These are phyloP conservation scores for Illadopsis cleaveri DNA, from an alignment of 2,113 vertebrate species.

Conservation along the genomic window DNA sequence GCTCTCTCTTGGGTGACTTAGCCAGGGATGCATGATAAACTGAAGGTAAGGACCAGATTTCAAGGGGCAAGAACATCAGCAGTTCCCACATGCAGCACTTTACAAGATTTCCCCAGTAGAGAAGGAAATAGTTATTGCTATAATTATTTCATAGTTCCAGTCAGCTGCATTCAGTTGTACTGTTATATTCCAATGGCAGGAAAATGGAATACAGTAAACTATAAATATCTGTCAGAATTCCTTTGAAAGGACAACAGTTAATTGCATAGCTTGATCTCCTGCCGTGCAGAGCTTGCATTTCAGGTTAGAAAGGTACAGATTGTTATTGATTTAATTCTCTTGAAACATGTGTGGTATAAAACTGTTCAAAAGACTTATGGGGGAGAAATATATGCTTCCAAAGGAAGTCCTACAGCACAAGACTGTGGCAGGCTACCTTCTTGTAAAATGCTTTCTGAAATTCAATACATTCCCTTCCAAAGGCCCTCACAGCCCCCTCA, in stretches of 20 bases:
- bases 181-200: slow-evolving; percentile 53
- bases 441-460: slow-evolving; percentile 37
- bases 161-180: slow-evolving; percentile 48
- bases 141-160: slow-evolving; percentile 70
- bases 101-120: slow-evolving; percentile 43
- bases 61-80: not conserved
- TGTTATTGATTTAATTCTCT: slow-evolving; percentile 73
- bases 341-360: slow-evolving; percentile 69
- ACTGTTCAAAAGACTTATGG: slow-evolving; percentile 61
- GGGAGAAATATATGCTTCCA: slow-evolving; percentile 52
- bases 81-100: slow-evolving; percentile 31
- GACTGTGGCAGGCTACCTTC: not conserved
- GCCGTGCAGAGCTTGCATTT: slow-evolving; percentile 66
- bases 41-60: not conserved
- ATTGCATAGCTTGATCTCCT: slow-evolving; percentile 67
- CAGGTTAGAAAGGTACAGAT: slow-evolving; percentile 66
- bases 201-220: slow-evolving; percentile 65
- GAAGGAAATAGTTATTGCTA: slow-evolving; percentile 51
- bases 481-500: not conserved
- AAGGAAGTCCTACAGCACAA: slow-evolving; percentile 41
- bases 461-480: slow-evolving; percentile 24
- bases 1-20: not conserved
- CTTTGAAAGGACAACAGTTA: slow-evolving; percentile 70
- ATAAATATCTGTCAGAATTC: slow-evolving; percentile 71
- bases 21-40: not conserved